Base-by-base conservation (phyloP, 1,140 invertebrate species). In the Panagrolaimus sp. region DNA sequence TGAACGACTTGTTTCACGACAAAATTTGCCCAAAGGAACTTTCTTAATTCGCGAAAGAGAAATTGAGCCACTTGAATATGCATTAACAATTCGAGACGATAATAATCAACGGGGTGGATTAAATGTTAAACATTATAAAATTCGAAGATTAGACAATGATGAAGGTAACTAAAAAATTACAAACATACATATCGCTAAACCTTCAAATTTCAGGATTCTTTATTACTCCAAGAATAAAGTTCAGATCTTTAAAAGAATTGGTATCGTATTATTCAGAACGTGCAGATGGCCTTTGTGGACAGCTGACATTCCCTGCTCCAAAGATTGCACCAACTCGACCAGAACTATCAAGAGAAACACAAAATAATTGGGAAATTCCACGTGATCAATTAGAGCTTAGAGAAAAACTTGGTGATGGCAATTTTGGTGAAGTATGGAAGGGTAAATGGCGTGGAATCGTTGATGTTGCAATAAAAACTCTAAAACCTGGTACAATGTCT, bases 391-490 rank as follows among this genome's bases (percentile, higher is more conserved):
- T 96, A 70, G 89, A 92, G 76, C 87, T 98, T 66, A 88, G 92
- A 38, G 87, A 89, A 57, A 93, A 92, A 84, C 84, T 98, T 42
- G 95, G 95, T 0, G 90, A 92, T 73, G 95, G 95, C 11, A 96
- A 97, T 62, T 98, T 98, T 84, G 95, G 95, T n/a, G 93, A 98
- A 86, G 95, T 98, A 0, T 97, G 92, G 87, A 93, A 93, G 84
- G 95, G 94, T 84, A 74, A 76, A 65, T 76, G 74, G 74, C 46
- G 76, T 57, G 76, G 75, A 31, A 80, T 79, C 14, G 74, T 80
- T 13, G 92, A 95, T 87, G 94, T 98, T 43, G 94, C 94, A n/a
- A 91, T 97, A 2, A 97, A 97, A 85, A 97, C 92, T 0, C 84
- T 98, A 23, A 89, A 93, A 78, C 90, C 92, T 76, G 94, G 93